Evolutionary conservation across 2,888 invertebrate genomes (phyloP), one percentile per base, ranked within the genome.

Genomic region (Formica aserva): DNA sequence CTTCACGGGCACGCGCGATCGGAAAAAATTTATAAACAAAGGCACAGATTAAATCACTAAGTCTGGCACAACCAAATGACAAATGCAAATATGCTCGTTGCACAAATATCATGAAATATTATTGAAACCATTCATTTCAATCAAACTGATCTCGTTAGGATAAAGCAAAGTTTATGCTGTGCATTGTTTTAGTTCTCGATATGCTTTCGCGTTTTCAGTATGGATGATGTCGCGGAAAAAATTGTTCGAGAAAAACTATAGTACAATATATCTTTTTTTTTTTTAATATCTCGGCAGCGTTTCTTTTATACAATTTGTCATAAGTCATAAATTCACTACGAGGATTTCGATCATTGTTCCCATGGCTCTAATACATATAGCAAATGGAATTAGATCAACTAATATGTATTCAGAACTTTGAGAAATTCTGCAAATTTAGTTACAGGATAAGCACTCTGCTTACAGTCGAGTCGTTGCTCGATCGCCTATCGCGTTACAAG

Each of bases 371-470:
- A 78, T 67, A 13, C 11, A 71, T 26, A 41, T 66, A 29, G 41
- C 57, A 35, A 45, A 29, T 45, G 26, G 60, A 55, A 60, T 69
- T 78, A 78, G 60, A 60, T 69, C 71, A 26, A 62, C 55, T 80
- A 60, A 60, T 71, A 48, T 35, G 69, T 80, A 62, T 62, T 60
- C 45, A 57, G 71, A 80, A 80, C 60, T 80, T 80, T 80, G 71
- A 62, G 78, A 71, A 80, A 80, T 80, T 80, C 60, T 45, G 60
- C 78, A 80, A 80, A 80, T 80, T 80, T 80, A 71, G 71, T 80
- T 80, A 80, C 6, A 60, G 60, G 69, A 78, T 78, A 80, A 80
- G 71, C 60, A 71, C 60, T 22, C 45, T 35, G 71, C 78, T 71
- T 45, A 80, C 29, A 71, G 45, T 62, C 71, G 45, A 60, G 60